Evolutionary conservation across 2,888 invertebrate genomes (phyloP).

Genomic region (Diaperis boleti): DNA sequence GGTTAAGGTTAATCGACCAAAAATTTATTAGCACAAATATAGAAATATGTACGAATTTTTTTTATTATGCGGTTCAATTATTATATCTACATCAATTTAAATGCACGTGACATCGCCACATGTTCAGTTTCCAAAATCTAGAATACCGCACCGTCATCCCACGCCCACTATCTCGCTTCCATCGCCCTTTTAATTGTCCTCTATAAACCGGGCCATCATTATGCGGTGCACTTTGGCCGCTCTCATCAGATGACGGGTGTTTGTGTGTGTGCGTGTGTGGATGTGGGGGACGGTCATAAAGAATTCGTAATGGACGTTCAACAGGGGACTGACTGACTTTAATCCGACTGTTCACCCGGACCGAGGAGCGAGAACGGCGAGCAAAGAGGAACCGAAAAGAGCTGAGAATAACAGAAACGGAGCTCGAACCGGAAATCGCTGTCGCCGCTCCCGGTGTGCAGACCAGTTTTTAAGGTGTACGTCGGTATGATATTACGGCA

Average conservation of each 20-base stretch:
- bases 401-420: neutral
- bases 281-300: constrained; percentile 62
- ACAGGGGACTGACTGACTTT: constrained; percentile 27
- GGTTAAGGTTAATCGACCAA: too few species aligned
- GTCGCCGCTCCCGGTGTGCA: too few species aligned
- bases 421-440: constrained; percentile 4
- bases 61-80: too few species aligned
- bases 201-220: neutral
- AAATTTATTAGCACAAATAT: too few species aligned
- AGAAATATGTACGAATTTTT: too few species aligned
- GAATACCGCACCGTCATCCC: neutral
- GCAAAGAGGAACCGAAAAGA: constrained; percentile 21
- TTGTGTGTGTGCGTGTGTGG: too few species aligned
- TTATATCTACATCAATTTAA: too few species aligned
- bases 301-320: constrained; percentile 64
- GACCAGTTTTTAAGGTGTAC: too few species aligned
- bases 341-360: constrained; percentile 18
- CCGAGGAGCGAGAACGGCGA: neutral
- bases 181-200: constrained; percentile 14
- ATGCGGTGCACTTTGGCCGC: neutral
- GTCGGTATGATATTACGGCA: neutral
- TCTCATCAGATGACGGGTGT: constrained; percentile 5
- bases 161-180: too few species aligned
- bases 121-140: neutral
- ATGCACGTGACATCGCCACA: too few species aligned